These are phyloP conservation scores for Andrena praecox DNA, from an alignment of 2,888 invertebrate genomes.

Conservation along the genomic window DNA sequence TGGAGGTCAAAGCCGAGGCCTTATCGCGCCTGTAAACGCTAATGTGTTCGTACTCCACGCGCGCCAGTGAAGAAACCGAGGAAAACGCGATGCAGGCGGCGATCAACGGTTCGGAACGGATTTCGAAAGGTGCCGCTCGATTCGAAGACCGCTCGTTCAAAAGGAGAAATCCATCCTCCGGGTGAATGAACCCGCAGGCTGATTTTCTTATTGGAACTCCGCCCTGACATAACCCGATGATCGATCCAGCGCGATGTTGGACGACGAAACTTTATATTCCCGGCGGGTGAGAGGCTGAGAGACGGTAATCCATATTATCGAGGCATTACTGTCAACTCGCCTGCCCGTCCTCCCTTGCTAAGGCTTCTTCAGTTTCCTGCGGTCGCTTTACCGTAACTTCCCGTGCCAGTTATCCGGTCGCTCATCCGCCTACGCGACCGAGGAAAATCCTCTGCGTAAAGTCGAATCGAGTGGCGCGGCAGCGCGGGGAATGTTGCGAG, in stretches of 20 bases:
- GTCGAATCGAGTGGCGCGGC: background rate
- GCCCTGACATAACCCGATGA: background rate
- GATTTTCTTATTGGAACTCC: background rate
- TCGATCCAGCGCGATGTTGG: constrained; percentile 19
- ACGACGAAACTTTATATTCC: constrained; percentile 42
- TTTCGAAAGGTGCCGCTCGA: background rate
- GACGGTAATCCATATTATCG: constrained; percentile 58
- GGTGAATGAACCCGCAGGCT: constrained; percentile 10
- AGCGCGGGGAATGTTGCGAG: background rate
- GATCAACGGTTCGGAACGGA: background rate
- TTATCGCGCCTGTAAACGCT: constrained; percentile 22
- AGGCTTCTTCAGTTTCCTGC: constrained; percentile 56
- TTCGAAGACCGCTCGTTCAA: background rate
- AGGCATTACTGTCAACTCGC: constrained; percentile 60
- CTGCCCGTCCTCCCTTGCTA: constrained; percentile 8
- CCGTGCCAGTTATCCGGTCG: constrained; percentile 6
- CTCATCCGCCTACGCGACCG: constrained; percentile 7
- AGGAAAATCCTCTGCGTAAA: constrained; percentile 1
- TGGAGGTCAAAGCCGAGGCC: constrained; percentile 24
- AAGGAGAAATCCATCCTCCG: constrained; percentile 20
- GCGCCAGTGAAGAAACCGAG: background rate
- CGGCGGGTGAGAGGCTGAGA: background rate
- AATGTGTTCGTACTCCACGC: too few relatives aligned
- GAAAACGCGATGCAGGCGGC: background rate
- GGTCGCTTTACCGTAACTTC: constrained; percentile 33